Base-by-base conservation (phyloP, 2,113 vertebrate species). In the Egretta garzetta region DNA sequence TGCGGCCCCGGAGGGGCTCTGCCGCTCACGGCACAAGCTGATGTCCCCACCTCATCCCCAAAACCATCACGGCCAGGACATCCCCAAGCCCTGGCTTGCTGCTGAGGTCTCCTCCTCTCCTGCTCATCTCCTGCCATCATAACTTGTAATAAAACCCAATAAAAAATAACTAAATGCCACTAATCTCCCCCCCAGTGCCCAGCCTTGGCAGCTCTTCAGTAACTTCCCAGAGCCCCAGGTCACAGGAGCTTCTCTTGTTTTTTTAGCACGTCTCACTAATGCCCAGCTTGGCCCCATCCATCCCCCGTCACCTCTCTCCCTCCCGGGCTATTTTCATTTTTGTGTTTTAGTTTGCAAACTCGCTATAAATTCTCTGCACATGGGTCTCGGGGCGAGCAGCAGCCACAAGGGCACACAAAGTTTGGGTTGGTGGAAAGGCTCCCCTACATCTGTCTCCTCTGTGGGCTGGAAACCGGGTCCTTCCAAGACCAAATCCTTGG, bases 291-390 rank as follows among this genome's bases (percentile, higher is more conserved):
- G 75, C 67, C 49, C 79, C 75, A 12, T 85, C 83, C 68, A 49
- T 49, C 59, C 82, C 53, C 67, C 41, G 43, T 71, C 92, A 86
- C 50, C 53, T 80, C 92, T 68, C 81, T 96, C 67, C 33, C 39
- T 94, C 80, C 33, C 11, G 12, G 82, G 24, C 63, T 85, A 67
- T 84, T 96, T 92, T 86, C 49, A 77, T 70, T 77, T 90, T 60
- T 71, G 76, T 85, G 64, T 86, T 96, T 96, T 88, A 93, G 83
- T 86, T 63, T 91, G 89, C 76, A 84, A 90, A 91, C 66, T 89
- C 20, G 20, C 91, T 66, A 81, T 89, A 75, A 95, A 87, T 90
- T 88, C 70, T 90, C 73, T 0, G 6, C 47, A 50, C 90, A 88
- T 17, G 63, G 41, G 66, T 96, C 89, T 94, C 39, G 23, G 86